Percentiles rank a stretch among this genome's conserved stretches.
phyloP scores from a whole-genome alignment of 2,888 invertebrate genomes.

The Drosophila differens region DNA sequence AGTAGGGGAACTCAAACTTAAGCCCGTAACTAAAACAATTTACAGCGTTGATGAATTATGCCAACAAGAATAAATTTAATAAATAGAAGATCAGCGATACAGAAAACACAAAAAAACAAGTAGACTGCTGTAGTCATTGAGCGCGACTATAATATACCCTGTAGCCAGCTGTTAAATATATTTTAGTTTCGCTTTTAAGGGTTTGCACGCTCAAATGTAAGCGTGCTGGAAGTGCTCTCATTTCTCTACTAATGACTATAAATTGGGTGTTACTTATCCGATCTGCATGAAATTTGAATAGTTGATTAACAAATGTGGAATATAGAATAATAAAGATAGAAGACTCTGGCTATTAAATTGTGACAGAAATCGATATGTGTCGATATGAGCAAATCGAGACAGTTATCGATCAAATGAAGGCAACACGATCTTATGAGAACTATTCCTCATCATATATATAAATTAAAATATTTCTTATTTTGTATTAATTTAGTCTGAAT shows the following conservation, averaged over 20 bases:
- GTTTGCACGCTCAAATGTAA: background rate
- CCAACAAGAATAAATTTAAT: conserved; percentile 19
- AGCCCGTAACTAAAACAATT: conserved; percentile 61
- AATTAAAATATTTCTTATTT: background rate
- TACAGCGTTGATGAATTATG: conserved; percentile 55
- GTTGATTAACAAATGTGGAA: background rate
- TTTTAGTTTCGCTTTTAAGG: background rate
- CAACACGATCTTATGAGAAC: background rate
- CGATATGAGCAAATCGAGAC: background rate
- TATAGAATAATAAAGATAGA: background rate
- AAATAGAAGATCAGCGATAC: conserved; percentile 8
- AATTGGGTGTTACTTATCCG: background rate
- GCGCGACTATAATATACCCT: background rate
- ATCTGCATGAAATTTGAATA: background rate
- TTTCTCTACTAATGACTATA: background rate
- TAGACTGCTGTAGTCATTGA: background rate
- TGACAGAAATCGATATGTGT: background rate
- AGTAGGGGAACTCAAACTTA: conserved; percentile 20
- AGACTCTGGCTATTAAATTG: background rate
- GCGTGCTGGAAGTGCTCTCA: background rate
- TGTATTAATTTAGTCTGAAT: background rate
- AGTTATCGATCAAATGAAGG: background rate
- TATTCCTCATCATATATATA: background rate
- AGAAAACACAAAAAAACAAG: background rate
- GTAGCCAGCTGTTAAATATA: background rate